phyloP scores from a whole-genome alignment of 2,797 vertebrate genomes.

The Anguilla pacifica region DNA sequence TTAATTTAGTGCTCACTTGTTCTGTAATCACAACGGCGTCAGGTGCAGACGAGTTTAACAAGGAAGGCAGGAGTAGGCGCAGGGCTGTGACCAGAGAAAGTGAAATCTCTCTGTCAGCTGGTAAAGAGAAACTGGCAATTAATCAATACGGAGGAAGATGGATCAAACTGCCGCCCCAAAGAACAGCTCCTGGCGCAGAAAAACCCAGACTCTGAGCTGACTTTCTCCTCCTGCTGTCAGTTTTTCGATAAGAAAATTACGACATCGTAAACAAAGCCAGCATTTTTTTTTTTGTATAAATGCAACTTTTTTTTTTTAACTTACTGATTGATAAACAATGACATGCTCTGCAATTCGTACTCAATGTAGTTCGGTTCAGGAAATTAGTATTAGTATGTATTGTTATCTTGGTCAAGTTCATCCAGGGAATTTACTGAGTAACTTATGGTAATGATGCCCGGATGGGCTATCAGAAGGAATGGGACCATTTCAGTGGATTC shows the following conservation, averaged over 20 bases:
- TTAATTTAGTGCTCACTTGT: neutral
- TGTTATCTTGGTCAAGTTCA: neutral
- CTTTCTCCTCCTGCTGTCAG: neutral
- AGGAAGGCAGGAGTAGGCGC: neutral
- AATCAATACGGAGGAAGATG: neutral
- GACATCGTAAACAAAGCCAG: neutral
- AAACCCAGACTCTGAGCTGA: neutral
- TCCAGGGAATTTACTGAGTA: neutral
- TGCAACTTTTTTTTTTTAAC: neutral
- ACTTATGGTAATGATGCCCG: neutral
- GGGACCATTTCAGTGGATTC: neutral
- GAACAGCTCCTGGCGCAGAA: neutral
- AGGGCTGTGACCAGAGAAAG: neutral
- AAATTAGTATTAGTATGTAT: neutral
- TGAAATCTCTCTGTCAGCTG: neutral
- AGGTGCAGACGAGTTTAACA: neutral
- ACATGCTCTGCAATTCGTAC: neutral
- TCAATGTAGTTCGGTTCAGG: neutral
- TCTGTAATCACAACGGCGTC: neutral
- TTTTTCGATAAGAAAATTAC: neutral
- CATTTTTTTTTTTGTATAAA: neutral
- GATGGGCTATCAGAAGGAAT: neutral
- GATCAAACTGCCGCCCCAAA: neutral
- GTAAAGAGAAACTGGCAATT: constrained; percentile 7
- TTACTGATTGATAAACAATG: neutral